A percentile compares a stretch with the other conserved stretches of the same genome.
phyloP scores from a whole-genome alignment of 2,888 invertebrate genomes.

The Scaptomyza flava region DNA sequence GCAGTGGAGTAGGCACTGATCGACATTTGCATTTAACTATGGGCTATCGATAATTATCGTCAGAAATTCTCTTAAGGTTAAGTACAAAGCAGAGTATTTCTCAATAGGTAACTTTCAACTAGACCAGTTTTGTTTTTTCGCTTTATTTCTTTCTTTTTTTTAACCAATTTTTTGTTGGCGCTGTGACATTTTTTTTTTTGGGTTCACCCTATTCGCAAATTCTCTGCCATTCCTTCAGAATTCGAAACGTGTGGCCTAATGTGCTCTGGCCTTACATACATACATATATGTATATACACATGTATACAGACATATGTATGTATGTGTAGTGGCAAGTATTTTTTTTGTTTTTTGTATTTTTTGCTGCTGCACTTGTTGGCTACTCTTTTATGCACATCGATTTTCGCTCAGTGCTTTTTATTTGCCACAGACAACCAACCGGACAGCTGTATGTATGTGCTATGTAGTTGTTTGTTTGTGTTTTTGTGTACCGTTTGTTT shows the following conservation, averaged over 20 bases:
- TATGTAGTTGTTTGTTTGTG: constrained; percentile 9
- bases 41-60: no score
- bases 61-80: no score
- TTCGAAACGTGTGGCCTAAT: constrained; percentile 9
- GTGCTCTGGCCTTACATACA: constrained; percentile 4
- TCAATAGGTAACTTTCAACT: background rate
- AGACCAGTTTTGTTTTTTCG: background rate
- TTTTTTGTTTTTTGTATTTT: background rate
- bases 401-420: constrained; percentile 80
- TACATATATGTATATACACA: constrained; percentile 5
- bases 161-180: constrained; percentile 51
- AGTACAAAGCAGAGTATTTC: background rate
- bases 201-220: constrained; percentile 3
- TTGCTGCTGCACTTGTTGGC: constrained; percentile 69
- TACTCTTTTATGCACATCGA: constrained; percentile 79
- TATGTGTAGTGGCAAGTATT: background rate
- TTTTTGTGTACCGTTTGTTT: constrained; percentile 73
- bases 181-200: constrained; percentile 54
- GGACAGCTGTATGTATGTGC: constrained; percentile 28
- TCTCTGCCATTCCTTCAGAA: background rate
- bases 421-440: constrained; percentile 54
- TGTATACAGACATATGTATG: constrained; percentile 16
- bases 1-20: no score
- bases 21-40: no score
- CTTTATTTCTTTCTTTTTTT: constrained; percentile 21